Base-by-base conservation (phyloP, 2,113 vertebrate genomes). In the Garra rufa region DNA sequence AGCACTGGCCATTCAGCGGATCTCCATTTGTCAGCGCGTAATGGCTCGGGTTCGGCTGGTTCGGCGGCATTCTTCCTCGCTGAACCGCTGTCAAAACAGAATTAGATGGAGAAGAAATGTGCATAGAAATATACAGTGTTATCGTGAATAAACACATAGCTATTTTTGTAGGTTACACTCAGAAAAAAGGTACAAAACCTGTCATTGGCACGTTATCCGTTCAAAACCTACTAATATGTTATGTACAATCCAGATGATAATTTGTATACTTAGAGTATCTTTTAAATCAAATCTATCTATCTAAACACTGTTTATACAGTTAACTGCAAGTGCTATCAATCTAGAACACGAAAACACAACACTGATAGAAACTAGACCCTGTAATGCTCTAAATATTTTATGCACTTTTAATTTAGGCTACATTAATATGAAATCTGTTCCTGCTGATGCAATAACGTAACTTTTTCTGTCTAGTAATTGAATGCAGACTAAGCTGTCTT, bases 1-100 rank as follows among this genome's bases (percentile, higher is more conserved):
- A 98, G 90, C 97, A 98, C 89, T 98, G 97, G 90, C 96, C 97
- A 93, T 97, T 97, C 84, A 98, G 95, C 80, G 97, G 97, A 92
- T 98, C 97, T 85, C 97, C 96, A 91, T 96, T 98, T 78, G 96
- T 97, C 93, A 98, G 95, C 43, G 96, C 94, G 85, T 98, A 98
- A 94, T 98, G 97, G 86, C 96, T 97, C 88, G 98, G 97, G 88
- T 95, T 97, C 55, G 97, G 96, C 93, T 98, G 97, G 83, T 96
- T 96, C 76, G 97, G 97, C 84, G 97, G 94, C 94, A 97, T 93
- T 89, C 97, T 92, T 93, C 97, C 97, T 93, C 97, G 95, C 92
- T 99, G 97, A 81, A 98, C 98, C 34, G 98, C 98, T 99, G 95
- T 93, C 94, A 91, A 95, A 94, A 94, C 78, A 95, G 91, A 94